These are phyloP conservation scores for Peromyscus melanophrys DNA, from an alignment of 2,797 vertebrate genomes.

Conservation along the genomic window DNA sequence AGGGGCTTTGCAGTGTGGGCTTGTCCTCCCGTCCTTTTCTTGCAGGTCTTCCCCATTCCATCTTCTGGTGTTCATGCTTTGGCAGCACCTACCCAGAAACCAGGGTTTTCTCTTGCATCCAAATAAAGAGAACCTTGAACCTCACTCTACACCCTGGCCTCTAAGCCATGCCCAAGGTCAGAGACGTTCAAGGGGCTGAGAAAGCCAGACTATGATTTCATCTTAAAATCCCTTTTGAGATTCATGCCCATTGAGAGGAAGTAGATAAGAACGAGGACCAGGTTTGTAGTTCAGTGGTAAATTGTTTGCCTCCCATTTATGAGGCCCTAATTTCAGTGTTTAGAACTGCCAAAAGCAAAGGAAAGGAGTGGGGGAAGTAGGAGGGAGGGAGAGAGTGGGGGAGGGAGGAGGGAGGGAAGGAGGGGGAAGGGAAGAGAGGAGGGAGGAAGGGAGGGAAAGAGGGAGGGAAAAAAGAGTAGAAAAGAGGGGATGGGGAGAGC, in stretches of 20 bases:
- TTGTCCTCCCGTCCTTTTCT: conserved; percentile 13
- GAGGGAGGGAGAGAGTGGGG: background rate
- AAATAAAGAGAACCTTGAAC: background rate
- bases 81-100: background rate
- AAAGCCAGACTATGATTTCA: background rate
- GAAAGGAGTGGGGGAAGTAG: background rate
- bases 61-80: background rate
- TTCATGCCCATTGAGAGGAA: background rate
- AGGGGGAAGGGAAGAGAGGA: background rate
- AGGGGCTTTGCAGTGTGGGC: background rate
- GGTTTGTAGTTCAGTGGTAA: background rate
- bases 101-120: background rate
- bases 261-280: background rate
- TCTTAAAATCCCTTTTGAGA: background rate
- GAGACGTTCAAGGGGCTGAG: background rate
- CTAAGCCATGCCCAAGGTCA: background rate
- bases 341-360: background rate
- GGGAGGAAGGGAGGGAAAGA: background rate
- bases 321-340: background rate
- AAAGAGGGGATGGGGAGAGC: background rate
- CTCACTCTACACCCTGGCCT: background rate
- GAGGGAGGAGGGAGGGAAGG: background rate
- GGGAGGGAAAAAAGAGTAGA: background rate
- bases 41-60: background rate
- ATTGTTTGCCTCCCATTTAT: background rate